Evolutionary conservation across 2,797 vertebrate species (phyloP), one percentile per base, ranked within the genome.

Genomic region (Lutjanus argentimaculatus): DNA sequence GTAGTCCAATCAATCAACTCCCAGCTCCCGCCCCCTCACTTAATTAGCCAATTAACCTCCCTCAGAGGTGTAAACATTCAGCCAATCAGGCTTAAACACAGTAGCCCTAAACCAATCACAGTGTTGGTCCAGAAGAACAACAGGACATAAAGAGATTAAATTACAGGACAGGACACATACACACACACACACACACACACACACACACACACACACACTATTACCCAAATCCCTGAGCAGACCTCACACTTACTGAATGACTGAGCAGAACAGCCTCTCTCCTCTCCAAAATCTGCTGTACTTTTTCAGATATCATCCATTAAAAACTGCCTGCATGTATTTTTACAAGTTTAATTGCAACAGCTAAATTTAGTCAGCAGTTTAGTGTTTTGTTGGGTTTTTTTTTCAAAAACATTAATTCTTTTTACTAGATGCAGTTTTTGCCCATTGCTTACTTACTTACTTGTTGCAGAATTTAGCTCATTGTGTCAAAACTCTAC

Each of bases 21-120:
- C 51, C 40, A 30, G 30, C 67, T 76, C 71, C 85, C 87, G 42
- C 90, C 89, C 88, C 81, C 87, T 84, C 82, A 85, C 43, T 72
- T 85, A 93, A 91, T 90, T 59, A 86, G 82, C 75, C 88, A 86
- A 84, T 91, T 89, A 88, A 85, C 87, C 89, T 89, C 88, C 90
- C 87, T 88, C 88, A 57, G 66, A 91, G 77, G 80, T 84, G 79
- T 93, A 94, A 94, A 94, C 93, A 93, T 84, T 52, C 65, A 89
- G 72, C 85, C 84, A 90, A 85, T 89, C 87, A 82, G 80, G 53
- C 69, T 82, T 85, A 92, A 91, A 91, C 89, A 91, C 75, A 88
- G 77, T 65, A 77, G 67, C 45, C 43, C 36, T 59, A 2, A 66
- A 64, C 83, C 82, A 88, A 85, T 88, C 64, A 79, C 40, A 81